Base-by-base conservation (phyloP, 37 sponge, comb jelly and placozoan species). In the Hexactinellida sp. region DNA sequence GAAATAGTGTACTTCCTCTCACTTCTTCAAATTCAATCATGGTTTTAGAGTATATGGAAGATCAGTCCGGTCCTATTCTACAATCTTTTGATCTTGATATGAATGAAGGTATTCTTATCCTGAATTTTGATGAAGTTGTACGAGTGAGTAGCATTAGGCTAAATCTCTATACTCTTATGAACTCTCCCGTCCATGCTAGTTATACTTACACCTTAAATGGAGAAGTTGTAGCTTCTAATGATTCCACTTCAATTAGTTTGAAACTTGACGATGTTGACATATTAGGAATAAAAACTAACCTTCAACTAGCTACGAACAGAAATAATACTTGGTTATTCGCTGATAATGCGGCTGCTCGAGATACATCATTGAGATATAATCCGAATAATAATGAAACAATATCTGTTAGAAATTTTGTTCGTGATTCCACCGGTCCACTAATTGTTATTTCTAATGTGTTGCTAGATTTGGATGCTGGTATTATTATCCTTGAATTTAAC, bases 61-160 rank as follows among this genome's bases (percentile, higher is more conserved):
- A 95, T 76, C 85, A 36, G 38, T 89, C 94, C 21, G 37, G 85
- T 1, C 96, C 96, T 0, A 23, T 23, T 0, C 87, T 95, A 34
- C 88, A 84, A 19, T 10, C 36, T 37, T 95, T 91, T 88, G 88
- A 89, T 36, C 86, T 95, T 21, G 88, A 95, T 82, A 87, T 95
- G 87, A 82, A 92, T 37, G 32, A 38, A 0, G 94, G 91, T 23
- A 23, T 90, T 21, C 37, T 95, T 16, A 82, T 83, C 37, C 83
- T 95, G 36, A 86, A 76, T 83, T 95, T 95, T 87, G 90, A 89
- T 38, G 96, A 95, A 54, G 92, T 92, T 37, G 88, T 95, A 24
- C 36, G 86, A 82, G 88, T 88, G 1, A 38, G 82, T 54, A 89
- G 90, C 38, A 84, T 95, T 28, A 35, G 83, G 28, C 86, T 85